phyloP scores from a whole-genome alignment of 1,140 invertebrate species.

The Drosophila sucinea region DNA sequence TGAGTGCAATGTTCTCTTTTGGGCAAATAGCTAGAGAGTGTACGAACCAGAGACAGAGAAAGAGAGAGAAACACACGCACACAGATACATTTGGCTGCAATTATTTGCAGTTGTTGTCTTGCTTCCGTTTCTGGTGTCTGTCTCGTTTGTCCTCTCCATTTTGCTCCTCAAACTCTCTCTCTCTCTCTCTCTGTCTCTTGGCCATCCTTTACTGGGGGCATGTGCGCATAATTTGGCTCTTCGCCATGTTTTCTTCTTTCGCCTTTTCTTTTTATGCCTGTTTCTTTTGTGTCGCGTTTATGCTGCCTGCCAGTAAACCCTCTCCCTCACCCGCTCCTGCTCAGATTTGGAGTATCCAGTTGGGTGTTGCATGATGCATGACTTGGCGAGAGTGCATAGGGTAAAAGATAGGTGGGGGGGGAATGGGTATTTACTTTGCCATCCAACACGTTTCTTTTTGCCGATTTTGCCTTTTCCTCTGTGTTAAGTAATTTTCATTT shows the following conservation, averaged over 20 bases:
- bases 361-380: conserved; percentile 71
- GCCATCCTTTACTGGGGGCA: conserved; percentile 36
- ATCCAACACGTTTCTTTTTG: conserved; percentile 68
- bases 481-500: conserved; percentile 52
- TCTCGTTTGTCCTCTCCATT: conserved; percentile 28
- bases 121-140: conserved; percentile 67
- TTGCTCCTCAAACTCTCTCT: conserved; percentile 1
- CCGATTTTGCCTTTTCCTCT: conserved; percentile 39
- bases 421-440: conserved; percentile 36
- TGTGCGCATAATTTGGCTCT: conserved; percentile 80
- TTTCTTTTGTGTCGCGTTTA: conserved; percentile 28
- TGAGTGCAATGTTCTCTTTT: conserved; percentile 60
- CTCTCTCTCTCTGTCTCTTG: conserved; percentile 6
- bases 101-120: conserved; percentile 77
- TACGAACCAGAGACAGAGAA: not conserved
- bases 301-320: conserved; percentile 22
- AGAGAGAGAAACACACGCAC: not conserved
- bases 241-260: conserved; percentile 72
- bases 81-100: conserved; percentile 50
- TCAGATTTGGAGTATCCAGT: conserved; percentile 38
- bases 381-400: conserved; percentile 33
- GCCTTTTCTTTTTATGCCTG: conserved; percentile 19
- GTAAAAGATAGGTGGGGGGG: conserved; percentile 6
- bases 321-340: conserved; percentile 15
- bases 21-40: not conserved